A percentile compares a stretch with the other conserved stretches of the same genome.
phyloP scores from a whole-genome alignment of 2,113 vertebrate genomes.

The Charadrius vociferus region DNA sequence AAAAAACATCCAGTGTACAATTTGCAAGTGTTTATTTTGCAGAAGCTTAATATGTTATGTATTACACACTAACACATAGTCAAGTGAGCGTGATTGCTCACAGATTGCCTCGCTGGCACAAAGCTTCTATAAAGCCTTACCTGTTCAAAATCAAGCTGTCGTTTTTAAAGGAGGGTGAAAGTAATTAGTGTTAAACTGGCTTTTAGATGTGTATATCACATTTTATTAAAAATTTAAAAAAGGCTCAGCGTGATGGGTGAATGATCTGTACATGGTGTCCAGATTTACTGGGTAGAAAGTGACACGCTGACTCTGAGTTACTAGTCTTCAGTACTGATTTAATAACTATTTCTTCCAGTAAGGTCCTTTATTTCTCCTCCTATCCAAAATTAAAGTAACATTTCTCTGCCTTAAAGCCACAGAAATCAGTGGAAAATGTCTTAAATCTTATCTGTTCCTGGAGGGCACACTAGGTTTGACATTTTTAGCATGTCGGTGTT shows the following conservation, averaged over 20 bases:
- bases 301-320: not conserved
- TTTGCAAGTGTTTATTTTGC: slow-evolving; percentile 7
- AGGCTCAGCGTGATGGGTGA: not conserved
- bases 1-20: not conserved
- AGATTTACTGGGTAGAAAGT: not conserved
- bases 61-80: not conserved
- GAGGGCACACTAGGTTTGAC: not conserved
- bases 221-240: not conserved
- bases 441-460: not conserved
- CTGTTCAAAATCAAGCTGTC: not conserved
- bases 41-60: not conserved
- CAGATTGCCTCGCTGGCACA: not conserved
- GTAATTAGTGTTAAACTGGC: not conserved
- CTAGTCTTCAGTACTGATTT: not conserved
- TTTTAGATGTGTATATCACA: not conserved
- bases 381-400: not conserved
- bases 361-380: not conserved
- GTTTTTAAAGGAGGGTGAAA: not conserved
- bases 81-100: not conserved
- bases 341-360: not conserved
- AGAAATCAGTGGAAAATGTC: not conserved
- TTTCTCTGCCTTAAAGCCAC: not conserved
- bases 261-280: not conserved
- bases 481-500: not conserved
- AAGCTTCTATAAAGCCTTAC: not conserved